phyloP scores from a whole-genome alignment of 2,113 vertebrate species.

The Chunga burmeisteri region DNA sequence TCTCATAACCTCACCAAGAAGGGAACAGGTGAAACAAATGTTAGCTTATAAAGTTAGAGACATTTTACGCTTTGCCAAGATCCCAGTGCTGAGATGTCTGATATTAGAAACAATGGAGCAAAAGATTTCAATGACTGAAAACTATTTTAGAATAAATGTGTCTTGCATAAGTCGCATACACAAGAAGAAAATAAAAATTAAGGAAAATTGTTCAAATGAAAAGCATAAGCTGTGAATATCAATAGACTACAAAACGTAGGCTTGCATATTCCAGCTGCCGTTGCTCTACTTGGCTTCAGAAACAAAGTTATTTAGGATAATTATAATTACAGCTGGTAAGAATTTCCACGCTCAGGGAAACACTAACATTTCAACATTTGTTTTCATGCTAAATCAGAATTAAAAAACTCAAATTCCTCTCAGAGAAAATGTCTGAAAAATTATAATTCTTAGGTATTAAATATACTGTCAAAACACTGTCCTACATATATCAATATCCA shows the following conservation, averaged over 20 bases:
- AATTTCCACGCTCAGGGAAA: background rate
- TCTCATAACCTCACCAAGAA: background rate
- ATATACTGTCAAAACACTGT: background rate
- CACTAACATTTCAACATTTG: background rate
- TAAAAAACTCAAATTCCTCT: background rate
- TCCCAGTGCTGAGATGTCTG: background rate
- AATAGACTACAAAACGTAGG: background rate
- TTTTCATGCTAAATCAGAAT: background rate
- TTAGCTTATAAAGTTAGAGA: background rate
- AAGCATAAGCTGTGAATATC: background rate
- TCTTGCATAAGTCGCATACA: background rate
- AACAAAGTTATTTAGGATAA: slow-evolving; percentile 4
- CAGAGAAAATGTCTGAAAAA: background rate
- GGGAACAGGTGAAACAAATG: background rate
- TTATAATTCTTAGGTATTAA: background rate
- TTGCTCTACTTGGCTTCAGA: slow-evolving; percentile 14
- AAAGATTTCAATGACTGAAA: background rate
- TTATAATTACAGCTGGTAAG: background rate
- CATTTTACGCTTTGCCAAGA: background rate
- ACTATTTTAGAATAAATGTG: background rate
- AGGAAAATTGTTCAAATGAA: slow-evolving; percentile 10
- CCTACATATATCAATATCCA: background rate
- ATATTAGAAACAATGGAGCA: background rate
- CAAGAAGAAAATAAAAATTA: slow-evolving; percentile 28
- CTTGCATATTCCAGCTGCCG: background rate